A percentile compares a stretch with the other conserved stretches of the same genome.
phyloP scores from a whole-genome alignment of 2,113 vertebrate species.

The Prietella phreatophila region DNA sequence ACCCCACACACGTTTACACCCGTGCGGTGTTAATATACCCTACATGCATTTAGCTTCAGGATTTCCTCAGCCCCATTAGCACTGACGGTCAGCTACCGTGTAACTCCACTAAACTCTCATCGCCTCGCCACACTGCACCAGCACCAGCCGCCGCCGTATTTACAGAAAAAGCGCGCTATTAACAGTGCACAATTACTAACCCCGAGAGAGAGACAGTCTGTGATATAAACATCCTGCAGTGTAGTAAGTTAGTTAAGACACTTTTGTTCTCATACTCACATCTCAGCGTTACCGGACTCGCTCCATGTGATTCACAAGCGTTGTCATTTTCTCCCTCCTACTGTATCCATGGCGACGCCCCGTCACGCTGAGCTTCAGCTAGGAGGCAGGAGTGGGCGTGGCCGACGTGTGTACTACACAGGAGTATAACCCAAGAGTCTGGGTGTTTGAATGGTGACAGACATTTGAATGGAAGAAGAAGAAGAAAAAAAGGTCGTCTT shows the following conservation, averaged over 20 bases:
- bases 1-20: not conserved
- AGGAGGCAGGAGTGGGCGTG: slow-evolving; percentile 16
- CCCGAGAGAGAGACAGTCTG: not conserved
- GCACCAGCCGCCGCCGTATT: not conserved
- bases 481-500: not conserved
- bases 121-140: not conserved
- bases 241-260: not conserved
- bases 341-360: slow-evolving; percentile 55
- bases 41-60: not conserved
- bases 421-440: too few species aligned
- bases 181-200: not conserved
- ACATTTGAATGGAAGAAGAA: not conserved
- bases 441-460: not conserved
- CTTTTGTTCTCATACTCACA: slow-evolving; percentile 33
- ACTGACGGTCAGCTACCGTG: not conserved
- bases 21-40: not conserved
- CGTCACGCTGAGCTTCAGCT: slow-evolving; percentile 37
- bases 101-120: not conserved
- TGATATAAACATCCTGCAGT: not conserved
- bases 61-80: not conserved
- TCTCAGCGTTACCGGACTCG: slow-evolving; percentile 23
- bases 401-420: not conserved
- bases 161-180: not conserved
- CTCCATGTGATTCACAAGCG: slow-evolving; percentile 52
- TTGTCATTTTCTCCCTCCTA: slow-evolving; percentile 39